Percentiles rank a stretch among this genome's conserved stretches.
phyloP scores from a whole-genome alignment of 2,888 invertebrate genomes.

The Fragum sueziense region DNA sequence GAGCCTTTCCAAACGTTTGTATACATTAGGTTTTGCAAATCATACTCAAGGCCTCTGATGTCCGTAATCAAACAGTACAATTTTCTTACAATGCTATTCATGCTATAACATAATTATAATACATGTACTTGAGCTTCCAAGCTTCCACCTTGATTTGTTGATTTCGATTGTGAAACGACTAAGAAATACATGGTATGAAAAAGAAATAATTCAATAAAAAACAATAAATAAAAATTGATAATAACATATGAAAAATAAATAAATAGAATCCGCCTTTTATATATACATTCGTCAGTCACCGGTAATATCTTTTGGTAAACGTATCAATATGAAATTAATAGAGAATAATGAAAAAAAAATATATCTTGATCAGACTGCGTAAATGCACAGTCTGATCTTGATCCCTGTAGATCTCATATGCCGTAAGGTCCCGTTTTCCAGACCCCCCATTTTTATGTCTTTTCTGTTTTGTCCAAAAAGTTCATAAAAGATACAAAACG shows the following conservation, averaged over 20 bases:
- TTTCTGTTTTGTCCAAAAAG: background rate
- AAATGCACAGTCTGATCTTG: background rate
- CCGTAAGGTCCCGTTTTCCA: background rate
- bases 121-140: no score
- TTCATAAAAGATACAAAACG: no score
- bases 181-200: background rate
- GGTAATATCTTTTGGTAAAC: background rate
- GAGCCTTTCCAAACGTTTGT: no score
- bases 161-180: no score
- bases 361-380: background rate
- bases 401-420: background rate
- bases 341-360: no score
- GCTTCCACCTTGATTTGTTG: no score
- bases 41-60: no score
- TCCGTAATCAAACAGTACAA: no score
- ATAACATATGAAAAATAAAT: background rate
- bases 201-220: background rate
- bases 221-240: background rate
- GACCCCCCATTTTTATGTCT: background rate
- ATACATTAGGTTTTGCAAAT: no score
- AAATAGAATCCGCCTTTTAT: background rate
- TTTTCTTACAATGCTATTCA: no score
- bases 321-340: no score
- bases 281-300: background rate
- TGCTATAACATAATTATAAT: no score